Evolutionary conservation across 2,797 vertebrate species (phyloP), one percentile per base, ranked within the genome.

Genomic region (Tragopan temminckii): DNA sequence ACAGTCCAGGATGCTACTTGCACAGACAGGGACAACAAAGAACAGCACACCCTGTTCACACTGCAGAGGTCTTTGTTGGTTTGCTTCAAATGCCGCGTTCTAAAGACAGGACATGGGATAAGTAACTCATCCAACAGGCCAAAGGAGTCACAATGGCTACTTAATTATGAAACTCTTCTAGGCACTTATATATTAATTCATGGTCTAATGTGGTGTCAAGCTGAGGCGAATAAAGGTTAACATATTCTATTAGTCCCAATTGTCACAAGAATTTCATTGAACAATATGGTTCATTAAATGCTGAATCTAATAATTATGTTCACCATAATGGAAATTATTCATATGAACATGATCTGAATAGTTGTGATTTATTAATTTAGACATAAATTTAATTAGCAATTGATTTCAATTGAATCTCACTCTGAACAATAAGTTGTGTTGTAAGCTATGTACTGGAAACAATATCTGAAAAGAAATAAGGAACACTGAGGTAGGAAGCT

Each of bases 191-290:
- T 96, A 94, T 95, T 97, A 98, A 97, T 97, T 97, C 95, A 94
- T 86, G 83, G 95, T 94, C 96, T 97, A 97, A 95, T 95, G 95
- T 94, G 88, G 93, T 97, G 97, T 98, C 97, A 96, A 93, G 92
- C 91, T 82, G 95, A 83, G 93, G 85, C 38, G 77, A 97, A 97
- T 96, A 97, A 97, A 98, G 98, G 97, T 98, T 98, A 98, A 98
- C 94, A 93, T 91, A 97, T 97, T 97, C 97, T 98, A 97, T 98
- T 98, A 98, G 97, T 97, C 91, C 91, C 95, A 97, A 97, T 97
- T 97, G 98, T 97, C 96, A 95, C 94, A 97, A 97, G 97, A 97
- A 97, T 98, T 97, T 97, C 95, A 96, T 95, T 64, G 74, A 98
- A 97, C 94, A 97, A 97, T 97, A 95, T 35, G 38, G 94, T 97